phyloP scores from a whole-genome alignment of 2,113 vertebrate species.

The Petrocephalus zakoni region DNA sequence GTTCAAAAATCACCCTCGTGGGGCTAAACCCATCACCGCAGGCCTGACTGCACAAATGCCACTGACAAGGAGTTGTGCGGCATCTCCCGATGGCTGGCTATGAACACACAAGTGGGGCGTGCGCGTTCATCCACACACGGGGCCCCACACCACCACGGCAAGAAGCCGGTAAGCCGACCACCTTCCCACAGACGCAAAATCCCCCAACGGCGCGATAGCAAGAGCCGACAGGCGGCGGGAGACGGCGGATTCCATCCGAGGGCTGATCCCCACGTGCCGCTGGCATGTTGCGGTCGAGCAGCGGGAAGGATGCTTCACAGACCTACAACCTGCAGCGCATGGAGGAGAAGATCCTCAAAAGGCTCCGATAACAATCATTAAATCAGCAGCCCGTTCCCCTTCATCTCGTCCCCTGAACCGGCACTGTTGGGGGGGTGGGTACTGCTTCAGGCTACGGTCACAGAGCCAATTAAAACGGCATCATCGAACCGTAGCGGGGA shows the following conservation, averaged over 20 bases:
- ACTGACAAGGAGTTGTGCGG: background rate
- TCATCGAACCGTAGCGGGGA: slow-evolving; percentile 19
- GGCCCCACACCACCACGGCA: background rate
- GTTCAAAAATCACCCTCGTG: no score
- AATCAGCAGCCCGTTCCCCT: slow-evolving; percentile 24
- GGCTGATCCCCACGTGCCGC: background rate
- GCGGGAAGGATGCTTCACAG: background rate
- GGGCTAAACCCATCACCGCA: background rate
- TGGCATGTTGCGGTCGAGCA: background rate
- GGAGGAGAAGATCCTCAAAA: background rate
- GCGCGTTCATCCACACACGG: background rate
- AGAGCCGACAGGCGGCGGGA: background rate
- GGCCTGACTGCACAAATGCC: background rate
- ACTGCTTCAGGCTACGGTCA: slow-evolving; percentile 14
- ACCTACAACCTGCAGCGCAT: background rate
- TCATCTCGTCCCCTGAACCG: slow-evolving; percentile 5
- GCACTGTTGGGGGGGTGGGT: background rate
- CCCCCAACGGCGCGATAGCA: background rate
- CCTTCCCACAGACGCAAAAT: background rate
- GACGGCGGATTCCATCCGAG: background rate
- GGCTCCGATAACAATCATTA: slow-evolving; percentile 4
- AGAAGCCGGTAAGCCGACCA: background rate
- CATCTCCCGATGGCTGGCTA: background rate
- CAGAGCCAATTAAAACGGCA: slow-evolving; percentile 41
- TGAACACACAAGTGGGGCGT: background rate